These are phyloP conservation scores for Muscicapa adusta DNA, from an alignment of 2,113 vertebrate species.

Conservation along the genomic window DNA sequence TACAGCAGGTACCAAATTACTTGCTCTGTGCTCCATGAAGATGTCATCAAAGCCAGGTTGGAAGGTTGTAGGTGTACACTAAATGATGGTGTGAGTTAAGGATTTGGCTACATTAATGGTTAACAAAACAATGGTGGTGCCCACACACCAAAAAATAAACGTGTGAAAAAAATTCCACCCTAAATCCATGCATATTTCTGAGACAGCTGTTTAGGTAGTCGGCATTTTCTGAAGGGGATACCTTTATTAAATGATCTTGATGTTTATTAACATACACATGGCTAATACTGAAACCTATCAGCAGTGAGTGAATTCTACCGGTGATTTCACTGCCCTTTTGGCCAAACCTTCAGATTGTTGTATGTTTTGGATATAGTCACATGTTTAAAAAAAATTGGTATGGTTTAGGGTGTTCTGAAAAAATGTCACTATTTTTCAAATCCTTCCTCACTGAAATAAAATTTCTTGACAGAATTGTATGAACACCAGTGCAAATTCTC, in stretches of 20 bases:
- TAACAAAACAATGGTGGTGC: not conserved
- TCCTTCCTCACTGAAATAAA: not conserved
- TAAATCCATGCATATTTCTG: not conserved
- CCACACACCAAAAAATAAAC: not conserved
- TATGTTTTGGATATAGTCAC: not conserved
- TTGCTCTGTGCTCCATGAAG: not conserved
- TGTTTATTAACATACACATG: not conserved
- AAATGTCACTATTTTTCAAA: not conserved
- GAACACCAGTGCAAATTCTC: not conserved
- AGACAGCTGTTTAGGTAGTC: not conserved
- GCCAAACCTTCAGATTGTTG: not conserved
- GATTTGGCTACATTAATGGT: not conserved
- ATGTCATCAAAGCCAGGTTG: not conserved
- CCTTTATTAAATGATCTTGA: not conserved
- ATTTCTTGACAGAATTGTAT: not conserved
- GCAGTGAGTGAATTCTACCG: not conserved
- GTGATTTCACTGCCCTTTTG: not conserved
- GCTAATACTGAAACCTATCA: not conserved
- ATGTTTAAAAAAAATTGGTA: not conserved
- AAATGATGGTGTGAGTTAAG: not conserved
- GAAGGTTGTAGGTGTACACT: not conserved
- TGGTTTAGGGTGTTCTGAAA: not conserved
- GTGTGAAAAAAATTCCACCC: not conserved
- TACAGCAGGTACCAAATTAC: not conserved
- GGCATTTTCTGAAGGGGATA: not conserved